phyloP scores from a whole-genome alignment of 2,113 vertebrate genomes.

The Labrus mixtus region DNA sequence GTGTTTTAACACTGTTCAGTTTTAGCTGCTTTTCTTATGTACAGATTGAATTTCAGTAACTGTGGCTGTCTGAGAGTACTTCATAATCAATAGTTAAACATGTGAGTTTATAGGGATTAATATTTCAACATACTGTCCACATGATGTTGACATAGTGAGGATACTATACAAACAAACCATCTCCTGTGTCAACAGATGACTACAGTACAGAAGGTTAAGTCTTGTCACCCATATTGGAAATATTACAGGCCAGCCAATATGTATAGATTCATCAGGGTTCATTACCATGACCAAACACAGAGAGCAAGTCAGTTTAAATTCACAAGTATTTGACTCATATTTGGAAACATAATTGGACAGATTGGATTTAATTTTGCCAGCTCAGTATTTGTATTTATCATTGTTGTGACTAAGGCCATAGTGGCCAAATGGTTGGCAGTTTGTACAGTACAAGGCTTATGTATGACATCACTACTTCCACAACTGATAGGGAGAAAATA shows the following conservation, averaged over 20 bases:
- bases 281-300: not conserved
- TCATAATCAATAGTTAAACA: slow-evolving; percentile 47
- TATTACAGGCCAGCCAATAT: not conserved
- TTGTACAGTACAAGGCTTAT: slow-evolving; percentile 30
- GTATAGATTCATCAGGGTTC: slow-evolving; percentile 2
- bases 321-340: slow-evolving; percentile 3
- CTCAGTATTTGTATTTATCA: slow-evolving; percentile 31
- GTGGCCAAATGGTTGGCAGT: slow-evolving; percentile 31
- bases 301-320: slow-evolving; percentile 1
- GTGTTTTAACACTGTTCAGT: slow-evolving; percentile 13
- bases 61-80: slow-evolving; percentile 14
- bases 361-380: slow-evolving; percentile 6
- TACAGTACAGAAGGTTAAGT: not conserved
- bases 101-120: slow-evolving; percentile 25
- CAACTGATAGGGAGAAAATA: slow-evolving; percentile 6
- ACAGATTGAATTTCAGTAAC: not conserved
- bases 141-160: slow-evolving; percentile 25
- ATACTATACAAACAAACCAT: not conserved
- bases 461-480: slow-evolving; percentile 41
- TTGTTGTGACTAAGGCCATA: slow-evolving; percentile 25
- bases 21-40: not conserved
- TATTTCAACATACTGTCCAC: slow-evolving; percentile 38
- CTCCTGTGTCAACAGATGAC: not conserved
- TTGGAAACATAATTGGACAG: slow-evolving; percentile 7
- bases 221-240: not conserved